These are phyloP conservation scores for Microtus pennsylvanicus DNA, from an alignment of 2,113 vertebrate genomes.

Conservation along the genomic window DNA sequence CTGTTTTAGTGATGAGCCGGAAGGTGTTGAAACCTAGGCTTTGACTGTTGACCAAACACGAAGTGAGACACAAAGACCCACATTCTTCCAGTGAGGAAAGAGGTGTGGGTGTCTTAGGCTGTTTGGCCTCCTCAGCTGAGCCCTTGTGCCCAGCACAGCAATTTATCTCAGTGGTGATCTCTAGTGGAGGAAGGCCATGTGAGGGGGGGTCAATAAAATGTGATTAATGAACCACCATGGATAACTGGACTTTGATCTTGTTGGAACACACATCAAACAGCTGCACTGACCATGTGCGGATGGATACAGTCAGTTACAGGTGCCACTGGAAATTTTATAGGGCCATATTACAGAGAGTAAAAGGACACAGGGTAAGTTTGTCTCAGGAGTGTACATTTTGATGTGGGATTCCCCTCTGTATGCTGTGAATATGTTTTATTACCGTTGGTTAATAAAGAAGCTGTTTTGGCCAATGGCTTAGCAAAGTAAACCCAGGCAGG, in stretches of 20 bases:
- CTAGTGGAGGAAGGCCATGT: not conserved
- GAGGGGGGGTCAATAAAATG: no score
- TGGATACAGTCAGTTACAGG: not conserved
- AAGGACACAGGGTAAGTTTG: conserved; percentile 1
- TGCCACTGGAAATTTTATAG: not conserved
- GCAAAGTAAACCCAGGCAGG: no score
- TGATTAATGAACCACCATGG: no score
- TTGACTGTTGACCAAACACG: not conserved
- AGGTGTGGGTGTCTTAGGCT: not conserved
- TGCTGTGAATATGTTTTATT: no score
- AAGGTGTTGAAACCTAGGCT: not conserved
- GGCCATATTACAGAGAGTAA: not conserved
- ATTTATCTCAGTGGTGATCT: not conserved
- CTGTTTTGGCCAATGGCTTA: no score
- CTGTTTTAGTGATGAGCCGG: not conserved
- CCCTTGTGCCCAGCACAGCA: not conserved
- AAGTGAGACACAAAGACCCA: not conserved
- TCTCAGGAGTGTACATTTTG: not conserved
- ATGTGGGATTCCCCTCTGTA: no score
- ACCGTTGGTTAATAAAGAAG: no score
- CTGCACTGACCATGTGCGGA: not conserved
- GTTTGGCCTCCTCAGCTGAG: not conserved
- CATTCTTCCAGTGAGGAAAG: no score
- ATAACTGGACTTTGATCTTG: not conserved
- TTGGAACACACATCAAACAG: not conserved